A percentile compares a stretch with the other conserved stretches of the same genome.
phyloP scores from a whole-genome alignment of 2,888 invertebrate species.

The Drosophila greeni region DNA sequence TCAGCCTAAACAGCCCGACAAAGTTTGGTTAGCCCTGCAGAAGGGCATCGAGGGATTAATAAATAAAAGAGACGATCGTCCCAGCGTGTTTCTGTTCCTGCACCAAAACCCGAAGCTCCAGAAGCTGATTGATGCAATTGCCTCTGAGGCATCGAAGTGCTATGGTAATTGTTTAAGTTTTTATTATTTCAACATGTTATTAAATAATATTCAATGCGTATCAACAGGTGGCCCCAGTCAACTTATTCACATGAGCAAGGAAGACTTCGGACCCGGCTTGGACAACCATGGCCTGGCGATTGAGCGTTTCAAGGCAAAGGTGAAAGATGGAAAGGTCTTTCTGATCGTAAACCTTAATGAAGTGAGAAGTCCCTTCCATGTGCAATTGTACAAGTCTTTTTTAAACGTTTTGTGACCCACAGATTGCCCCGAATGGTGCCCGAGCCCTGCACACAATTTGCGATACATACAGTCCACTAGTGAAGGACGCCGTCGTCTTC shows the following conservation, averaged over 20 bases:
- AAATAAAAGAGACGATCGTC: conserved; percentile 54
- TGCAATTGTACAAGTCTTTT: no score
- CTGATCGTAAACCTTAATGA: conserved; percentile 74
- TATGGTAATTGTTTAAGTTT: conserved; percentile 61
- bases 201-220: not conserved
- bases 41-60: conserved; percentile 65
- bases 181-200: not conserved
- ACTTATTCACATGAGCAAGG: conserved; percentile 56
- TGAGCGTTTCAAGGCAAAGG: conserved; percentile 66
- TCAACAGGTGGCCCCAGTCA: conserved; percentile 45
- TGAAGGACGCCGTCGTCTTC: conserved; percentile 78
- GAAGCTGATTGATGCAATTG: conserved; percentile 64
- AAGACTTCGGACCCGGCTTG: conserved; percentile 61
- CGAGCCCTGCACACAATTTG: conserved; percentile 82
- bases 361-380: conserved; percentile 45
- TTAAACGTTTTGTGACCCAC: not conserved
- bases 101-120: conserved; percentile 44
- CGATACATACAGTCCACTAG: conserved; percentile 80
- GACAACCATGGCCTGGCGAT: conserved; percentile 74
- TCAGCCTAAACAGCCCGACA: conserved; percentile 51
- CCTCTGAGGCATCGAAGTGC: conserved; percentile 62
- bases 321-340: conserved; percentile 71
- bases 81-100: conserved; percentile 72
- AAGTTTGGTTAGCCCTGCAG: conserved; percentile 61
- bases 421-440: conserved; percentile 74